phyloP scores from a whole-genome alignment of 1,140 invertebrate genomes.

The Ectropis grisescens region DNA sequence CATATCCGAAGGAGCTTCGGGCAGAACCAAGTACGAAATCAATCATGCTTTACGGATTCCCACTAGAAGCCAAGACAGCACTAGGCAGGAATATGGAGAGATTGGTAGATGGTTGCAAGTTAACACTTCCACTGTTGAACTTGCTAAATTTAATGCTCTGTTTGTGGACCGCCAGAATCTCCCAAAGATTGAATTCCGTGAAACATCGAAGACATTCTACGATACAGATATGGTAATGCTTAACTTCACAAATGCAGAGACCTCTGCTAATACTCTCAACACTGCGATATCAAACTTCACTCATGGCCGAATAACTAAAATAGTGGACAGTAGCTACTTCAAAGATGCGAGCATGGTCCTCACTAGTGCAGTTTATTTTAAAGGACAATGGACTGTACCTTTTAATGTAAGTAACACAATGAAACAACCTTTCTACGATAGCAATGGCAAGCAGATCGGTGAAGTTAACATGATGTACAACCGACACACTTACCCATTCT shows the following conservation, averaged over 20 bases:
- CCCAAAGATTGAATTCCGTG: constrained; percentile 37
- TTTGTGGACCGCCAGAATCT: constrained; percentile 28
- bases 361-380: constrained; percentile 86
- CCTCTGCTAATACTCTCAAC: constrained; percentile 74
- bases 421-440: constrained; percentile 67
- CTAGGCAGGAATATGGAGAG: constrained; percentile 38
- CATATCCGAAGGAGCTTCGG: constrained; percentile 59
- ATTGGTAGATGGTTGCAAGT: constrained; percentile 47
- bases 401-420: constrained; percentile 78
- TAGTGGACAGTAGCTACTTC: constrained; percentile 69
- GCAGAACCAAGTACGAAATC: constrained; percentile 46
- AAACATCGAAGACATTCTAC: constrained; percentile 58
- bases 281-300: constrained; percentile 74
- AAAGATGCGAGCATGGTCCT: constrained; percentile 75
- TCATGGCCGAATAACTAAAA: constrained; percentile 74
- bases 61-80: constrained; percentile 19
- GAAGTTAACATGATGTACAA: constrained; percentile 76
- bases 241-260: constrained; percentile 70
- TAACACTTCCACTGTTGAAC: constrained; percentile 38
- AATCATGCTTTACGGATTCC: constrained; percentile 36
- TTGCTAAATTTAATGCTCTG: constrained; percentile 45
- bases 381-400: constrained; percentile 81
- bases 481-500: constrained; percentile 67
- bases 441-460: constrained; percentile 58
- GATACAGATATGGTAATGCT: constrained; percentile 68